Base-by-base conservation (phyloP, 2,113 vertebrate species). In the Daphoenositta chrysoptera region DNA sequence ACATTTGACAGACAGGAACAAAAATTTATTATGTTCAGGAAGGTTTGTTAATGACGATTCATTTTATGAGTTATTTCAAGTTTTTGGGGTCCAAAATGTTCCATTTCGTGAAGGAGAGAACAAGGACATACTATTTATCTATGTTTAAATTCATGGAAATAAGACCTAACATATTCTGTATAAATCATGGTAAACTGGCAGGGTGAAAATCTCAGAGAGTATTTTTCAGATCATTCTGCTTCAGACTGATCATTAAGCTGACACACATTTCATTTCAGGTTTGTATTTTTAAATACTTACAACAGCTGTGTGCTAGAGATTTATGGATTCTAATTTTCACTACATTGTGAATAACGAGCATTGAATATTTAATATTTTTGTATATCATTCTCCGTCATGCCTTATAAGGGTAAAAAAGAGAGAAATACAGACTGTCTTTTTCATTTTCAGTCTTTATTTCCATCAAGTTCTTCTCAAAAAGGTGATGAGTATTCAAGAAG, bases 271-370 rank as follows among this genome's bases (percentile, higher is more conserved):
- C 40, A 95, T 90, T 97, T 93, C 90, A 86, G 54, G 60, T 94
- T 92, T 96, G 58, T 94, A 83, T 94, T 93, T 97, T 97, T 93
- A 95, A 97, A 96, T 94, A 86, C 58, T 84, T 91, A n/a, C 19
- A 84, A 87, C 87, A 94, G 31, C 53, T 94, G 73, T 86, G 66
- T 79, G 48, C 31, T 50, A 84, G 31, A 96, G 64, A 94, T 70
- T 94, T 94, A 97, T 91, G 57, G 90, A 86, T 68, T 88, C 64
- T 95, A 91, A 92, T 93, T 96, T 86, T 94, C 87, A 79, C 66
- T 86, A 7, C 80, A 80, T 94, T 85, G 19, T 91, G 82, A 95
- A 90, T 94, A 96, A 96, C 8, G 58, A 82, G 10, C 37, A 72
- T 28, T 96, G 84, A 94, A 85, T 87, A 94, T 90, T 93, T 94